Evolutionary conservation across 2,797 vertebrate species (phyloP).

Genomic region (Monodelphis domestica): DNA sequence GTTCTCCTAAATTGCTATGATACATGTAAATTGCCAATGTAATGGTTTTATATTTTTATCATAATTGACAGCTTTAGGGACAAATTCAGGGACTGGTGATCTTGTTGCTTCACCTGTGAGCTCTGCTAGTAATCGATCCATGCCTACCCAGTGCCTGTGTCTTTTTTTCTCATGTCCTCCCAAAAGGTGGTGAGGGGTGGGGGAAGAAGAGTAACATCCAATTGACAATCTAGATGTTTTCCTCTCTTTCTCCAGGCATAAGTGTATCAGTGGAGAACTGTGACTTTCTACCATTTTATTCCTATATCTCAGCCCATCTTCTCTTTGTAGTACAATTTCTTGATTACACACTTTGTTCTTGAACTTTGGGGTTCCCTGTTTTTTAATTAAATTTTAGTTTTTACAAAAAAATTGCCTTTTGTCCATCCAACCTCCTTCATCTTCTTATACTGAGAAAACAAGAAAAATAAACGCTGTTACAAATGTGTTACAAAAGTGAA

Average conservation of each 20-base stretch:
- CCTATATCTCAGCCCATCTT: not conserved
- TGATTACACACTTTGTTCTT: not conserved
- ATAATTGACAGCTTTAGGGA: not conserved
- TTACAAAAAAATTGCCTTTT: not conserved
- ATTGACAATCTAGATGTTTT: not conserved
- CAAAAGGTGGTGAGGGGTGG: not conserved
- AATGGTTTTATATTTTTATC: not conserved
- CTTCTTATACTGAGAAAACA: not conserved
- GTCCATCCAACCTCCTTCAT: not conserved
- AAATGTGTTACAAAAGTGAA: not conserved
- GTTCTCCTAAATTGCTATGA: not conserved
- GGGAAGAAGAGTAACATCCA: not conserved
- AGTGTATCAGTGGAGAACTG: not conserved
- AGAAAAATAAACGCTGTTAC: not conserved
- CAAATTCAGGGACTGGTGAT: not conserved
- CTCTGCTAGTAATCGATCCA: not conserved
- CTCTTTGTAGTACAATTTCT: not conserved
- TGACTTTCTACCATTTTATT: not conserved
- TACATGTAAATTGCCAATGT: not conserved
- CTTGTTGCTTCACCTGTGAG: not conserved
- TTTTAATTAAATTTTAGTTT: not conserved
- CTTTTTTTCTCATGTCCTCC: not conserved
- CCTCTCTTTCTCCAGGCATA: not conserved
- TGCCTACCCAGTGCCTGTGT: not conserved
- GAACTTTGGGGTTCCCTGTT: not conserved